phyloP scores from a whole-genome alignment of 92 coral and sea anemone genomes.

The Chrysogorgia sp. region DNA sequence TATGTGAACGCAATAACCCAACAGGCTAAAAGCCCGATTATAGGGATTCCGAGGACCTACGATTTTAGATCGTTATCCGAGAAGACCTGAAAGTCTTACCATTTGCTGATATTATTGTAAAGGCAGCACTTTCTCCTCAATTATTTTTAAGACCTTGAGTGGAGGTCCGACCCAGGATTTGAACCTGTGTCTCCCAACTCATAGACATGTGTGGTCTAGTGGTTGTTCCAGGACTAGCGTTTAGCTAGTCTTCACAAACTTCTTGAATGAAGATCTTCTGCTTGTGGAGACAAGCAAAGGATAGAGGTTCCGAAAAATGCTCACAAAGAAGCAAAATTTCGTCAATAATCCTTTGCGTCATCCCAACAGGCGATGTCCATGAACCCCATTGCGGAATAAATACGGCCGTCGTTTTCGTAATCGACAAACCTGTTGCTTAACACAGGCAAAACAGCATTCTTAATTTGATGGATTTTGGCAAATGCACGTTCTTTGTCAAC shows the following conservation, averaged over 20 bases:
- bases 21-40: too few relatives aligned
- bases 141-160: too few relatives aligned
- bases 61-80: too few relatives aligned
- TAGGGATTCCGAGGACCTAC: too few relatives aligned
- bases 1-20: too few relatives aligned
- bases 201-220: too few relatives aligned
- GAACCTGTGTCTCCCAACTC: too few relatives aligned
- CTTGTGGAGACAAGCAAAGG: not conserved
- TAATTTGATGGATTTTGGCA: not conserved
- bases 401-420: not conserved
- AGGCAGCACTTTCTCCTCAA: too few relatives aligned
- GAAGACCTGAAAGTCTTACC: too few relatives aligned
- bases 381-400: not conserved
- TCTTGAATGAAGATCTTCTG: not conserved
- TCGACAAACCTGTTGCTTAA: not conserved
- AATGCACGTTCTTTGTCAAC: not conserved
- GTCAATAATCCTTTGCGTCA: not conserved
- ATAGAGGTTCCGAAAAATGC: not conserved
- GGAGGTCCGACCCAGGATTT: too few relatives aligned
- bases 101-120: too few relatives aligned
- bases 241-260: not conserved
- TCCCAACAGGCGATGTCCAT: not conserved
- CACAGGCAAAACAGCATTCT: not conserved
- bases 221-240: too few relatives aligned
- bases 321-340: not conserved